Percentiles rank a stretch among this genome's conserved stretches.
These are phyloP conservation scores for Hemibagrus wyckioides DNA, from an alignment of 2,113 vertebrate genomes.

Conservation along the genomic window DNA sequence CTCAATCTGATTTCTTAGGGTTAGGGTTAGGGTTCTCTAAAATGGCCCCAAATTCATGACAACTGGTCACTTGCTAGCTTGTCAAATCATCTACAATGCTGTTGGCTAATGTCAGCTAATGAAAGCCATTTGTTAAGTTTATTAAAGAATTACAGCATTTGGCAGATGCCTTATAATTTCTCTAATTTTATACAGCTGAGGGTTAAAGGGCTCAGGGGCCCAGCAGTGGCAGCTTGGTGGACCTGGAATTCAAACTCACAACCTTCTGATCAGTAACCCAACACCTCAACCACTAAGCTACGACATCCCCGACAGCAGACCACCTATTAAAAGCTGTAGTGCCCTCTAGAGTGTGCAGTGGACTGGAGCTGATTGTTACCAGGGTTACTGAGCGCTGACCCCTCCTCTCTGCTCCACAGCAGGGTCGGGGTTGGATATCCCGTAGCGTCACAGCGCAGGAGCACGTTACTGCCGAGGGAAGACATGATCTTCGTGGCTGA, in stretches of 20 bases:
- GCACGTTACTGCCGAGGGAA: constrained; percentile 85
- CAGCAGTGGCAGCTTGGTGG: too few relatives aligned
- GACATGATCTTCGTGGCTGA: constrained; percentile 95
- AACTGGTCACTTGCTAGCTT: neutral
- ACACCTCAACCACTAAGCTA: too few relatives aligned
- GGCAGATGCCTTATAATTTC: too few relatives aligned
- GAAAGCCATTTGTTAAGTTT: neutral
- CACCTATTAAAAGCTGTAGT: neutral
- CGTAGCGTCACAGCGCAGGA: constrained; percentile 88
- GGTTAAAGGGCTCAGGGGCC: too few relatives aligned
- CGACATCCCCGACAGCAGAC: too few relatives aligned
- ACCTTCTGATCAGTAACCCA: too few relatives aligned
- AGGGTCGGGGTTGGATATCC: constrained; percentile 89
- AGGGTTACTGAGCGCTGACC: constrained; percentile 80
- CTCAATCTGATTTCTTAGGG: neutral
- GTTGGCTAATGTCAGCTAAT: neutral
- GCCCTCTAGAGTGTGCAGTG: neutral
- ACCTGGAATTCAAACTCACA: too few relatives aligned
- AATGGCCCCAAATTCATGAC: neutral
- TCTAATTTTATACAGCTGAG: too few relatives aligned
- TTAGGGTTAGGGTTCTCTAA: neutral
- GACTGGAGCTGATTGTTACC: constrained; percentile 69
- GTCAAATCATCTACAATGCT: neutral
- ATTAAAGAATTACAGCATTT: too few relatives aligned
- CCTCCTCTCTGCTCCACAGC: constrained; percentile 79